phyloP scores from a whole-genome alignment of 2,113 vertebrate species.

The Morone chrysops region DNA sequence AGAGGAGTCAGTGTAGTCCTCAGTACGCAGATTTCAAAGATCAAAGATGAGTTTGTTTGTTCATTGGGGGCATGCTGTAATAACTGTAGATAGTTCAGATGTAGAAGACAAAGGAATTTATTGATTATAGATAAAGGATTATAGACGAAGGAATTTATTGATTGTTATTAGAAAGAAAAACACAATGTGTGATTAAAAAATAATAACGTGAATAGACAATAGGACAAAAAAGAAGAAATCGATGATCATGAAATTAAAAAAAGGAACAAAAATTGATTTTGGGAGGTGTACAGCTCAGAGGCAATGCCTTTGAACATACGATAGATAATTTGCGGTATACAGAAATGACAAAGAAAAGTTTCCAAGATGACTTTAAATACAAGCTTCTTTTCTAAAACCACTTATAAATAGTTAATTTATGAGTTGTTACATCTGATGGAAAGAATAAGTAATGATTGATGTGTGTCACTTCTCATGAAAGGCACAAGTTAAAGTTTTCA shows the following conservation, averaged over 20 bases:
- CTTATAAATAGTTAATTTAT: background rate
- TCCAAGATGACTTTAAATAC: background rate
- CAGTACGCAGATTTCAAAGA: background rate
- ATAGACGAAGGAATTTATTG: background rate
- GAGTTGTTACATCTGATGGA: background rate
- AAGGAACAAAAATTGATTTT: background rate
- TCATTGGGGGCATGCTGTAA: background rate
- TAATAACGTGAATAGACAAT: background rate
- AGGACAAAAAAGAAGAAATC: slow-evolving; percentile 7
- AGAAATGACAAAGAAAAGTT: background rate
- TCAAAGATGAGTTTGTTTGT: background rate
- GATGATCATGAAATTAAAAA: background rate
- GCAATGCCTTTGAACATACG: background rate
- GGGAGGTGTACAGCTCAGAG: background rate
- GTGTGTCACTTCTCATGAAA: background rate
- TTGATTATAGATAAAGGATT: too few species aligned
- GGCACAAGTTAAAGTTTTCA: background rate
- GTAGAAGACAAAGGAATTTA: background rate
- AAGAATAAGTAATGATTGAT: background rate
- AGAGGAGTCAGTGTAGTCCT: too few species aligned
- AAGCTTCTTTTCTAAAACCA: background rate
- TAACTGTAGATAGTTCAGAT: background rate
- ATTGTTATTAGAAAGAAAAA: background rate
- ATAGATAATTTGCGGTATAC: background rate
- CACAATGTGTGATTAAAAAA: background rate